Base-by-base conservation (phyloP, 2,113 vertebrate species). In the Gnathonemus echidnorhynchus region DNA sequence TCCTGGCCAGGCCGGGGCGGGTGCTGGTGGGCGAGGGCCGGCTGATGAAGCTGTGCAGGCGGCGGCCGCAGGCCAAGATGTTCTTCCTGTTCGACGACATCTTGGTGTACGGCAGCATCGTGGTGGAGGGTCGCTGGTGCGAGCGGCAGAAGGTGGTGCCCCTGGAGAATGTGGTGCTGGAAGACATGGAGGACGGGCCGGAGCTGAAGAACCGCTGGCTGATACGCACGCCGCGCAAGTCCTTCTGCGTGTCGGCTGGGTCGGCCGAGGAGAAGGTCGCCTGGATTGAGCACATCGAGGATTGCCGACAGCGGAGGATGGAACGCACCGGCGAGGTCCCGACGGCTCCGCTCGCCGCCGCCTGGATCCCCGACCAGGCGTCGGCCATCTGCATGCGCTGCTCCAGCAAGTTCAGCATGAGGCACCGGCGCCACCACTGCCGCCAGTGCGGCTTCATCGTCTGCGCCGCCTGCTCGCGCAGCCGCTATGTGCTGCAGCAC, bases 51-150 rank as follows among this genome's bases (percentile, higher is more conserved):
- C 95, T 97, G 93, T 96, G 97, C 93, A 97, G 97, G 88, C 97
- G 96, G 88, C 96, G 96, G 86, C 95, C 94, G 1, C 96, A 97
- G 91, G 95, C 95, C 0, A 97, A 97, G 86, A 95, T 94, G 66
- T 99, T 99, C 94, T 99, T 98, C 92, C 97, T 99, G 48, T 99
- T 99, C 94, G 97, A 96, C 0, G 97, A 99, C 92, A 95, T 98
- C 92, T 95, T 99, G 0, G 97, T 98, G 19, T 99, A 99, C 0
- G 97, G 97, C 92, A 97, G 95, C 92, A 95, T 98, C 35, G 91
- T 98, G 87, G 94, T 97, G 89, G 95, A 91, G 89, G 96, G 96
- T 35, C 95, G 93, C 90, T 97, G 96, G 95, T 95, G 97, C 95
- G 96, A 96, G 19, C 95, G 94, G 62, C 97, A 97, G 92, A 94